Base-by-base conservation (phyloP, 2,888 invertebrate genomes). In the Pomacea canaliculata region DNA sequence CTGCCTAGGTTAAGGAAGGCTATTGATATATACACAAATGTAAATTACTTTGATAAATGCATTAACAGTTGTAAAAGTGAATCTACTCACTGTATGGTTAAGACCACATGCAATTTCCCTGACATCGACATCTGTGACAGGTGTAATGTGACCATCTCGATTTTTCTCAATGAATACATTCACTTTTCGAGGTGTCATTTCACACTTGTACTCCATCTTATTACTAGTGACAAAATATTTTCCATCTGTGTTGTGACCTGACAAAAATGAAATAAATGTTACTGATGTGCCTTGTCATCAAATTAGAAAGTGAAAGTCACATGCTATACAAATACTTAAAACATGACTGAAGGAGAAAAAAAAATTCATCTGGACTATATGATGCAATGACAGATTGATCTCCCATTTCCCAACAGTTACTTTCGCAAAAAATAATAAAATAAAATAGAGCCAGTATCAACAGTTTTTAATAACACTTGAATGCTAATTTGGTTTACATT, bases 221-320 rank as follows among this genome's bases (percentile, higher is more conserved):
- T 95, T 97, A 82, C 95, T 95, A 19, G 95, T 96, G 78, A 96
- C 94, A 91, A 98, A 97, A 90, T 96, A 97, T 90, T 97, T 96
- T 46, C 97, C 97, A 90, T 97, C 97, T 0, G 97, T 96, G 90
- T 97, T 97, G 91, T 97, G 97, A 48, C 97, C 94, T 93, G 88
- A 16, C 85, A 82, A 76, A 63, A 10, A 27, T 63, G 8, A 56
- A 56, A 37, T 37, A 37, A 3, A 37, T 37, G 37, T 37, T 37
- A 37, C 37, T 37, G 37, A 37, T 37, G 37, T 37, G 37, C 5
- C 37, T 37, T 37, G 23, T 23, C 23, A 37, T 37, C 37, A 37
- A 37, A 37, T 37, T 5, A 5, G 37, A 37, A 23, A 37, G 37
- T 37, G 37, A 3, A 37, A 5, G 37, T 37, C 5, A 37, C 4